Base-by-base conservation (phyloP, 2,888 invertebrate species). In the Drosophila falleni region DNA sequence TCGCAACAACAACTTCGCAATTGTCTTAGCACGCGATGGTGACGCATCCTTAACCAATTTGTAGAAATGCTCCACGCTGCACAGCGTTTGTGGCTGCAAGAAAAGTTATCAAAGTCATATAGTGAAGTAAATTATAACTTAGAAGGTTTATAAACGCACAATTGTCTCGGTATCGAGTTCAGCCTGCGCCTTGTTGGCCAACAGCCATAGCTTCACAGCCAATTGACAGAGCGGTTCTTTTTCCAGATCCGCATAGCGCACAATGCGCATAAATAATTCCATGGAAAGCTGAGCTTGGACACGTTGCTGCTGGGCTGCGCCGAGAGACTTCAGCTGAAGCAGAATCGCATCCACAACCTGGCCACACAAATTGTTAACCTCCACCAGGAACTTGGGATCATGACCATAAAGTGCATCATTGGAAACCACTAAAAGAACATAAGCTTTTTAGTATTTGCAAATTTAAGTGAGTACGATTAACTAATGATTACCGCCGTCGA, bases 371-470 rank as follows among this genome's bases (percentile, higher is more conserved):
- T 95, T 95, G 87, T 97, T 95, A 1, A 98, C 94, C 92, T 97
- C 97, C 3, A 93, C 93, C 54, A 98, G 93, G 91, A 97, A 98
- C 92, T 97, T 97, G 13, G 95, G 94, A 93, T 98, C 98, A 11
- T 96, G 95, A 8, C 98, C 98, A 91, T 98, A 99, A 42, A 99
- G 93, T 64, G 96, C 94, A 92, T 99, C 98, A 91, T 99, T 99
- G 3, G 98, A 98, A 89, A 98, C 96, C 71, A 98, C 97, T 95
- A 44, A 0, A 39, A 31, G 15, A 39, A 11, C 31, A 16, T 35
- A 37, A 5, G 11, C 9, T 10, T 10, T n/a, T 44, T 1, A 51
- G 35, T n/a, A 23, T 13, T 23, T 46, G 11, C 11, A 39, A 26
- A 13, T 10, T 35, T 13, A 1, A 16, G 8, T 1, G 26, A 2